Evolutionary conservation across 2,113 vertebrate genomes (phyloP).

Genomic region (Bufo bufo): DNA sequence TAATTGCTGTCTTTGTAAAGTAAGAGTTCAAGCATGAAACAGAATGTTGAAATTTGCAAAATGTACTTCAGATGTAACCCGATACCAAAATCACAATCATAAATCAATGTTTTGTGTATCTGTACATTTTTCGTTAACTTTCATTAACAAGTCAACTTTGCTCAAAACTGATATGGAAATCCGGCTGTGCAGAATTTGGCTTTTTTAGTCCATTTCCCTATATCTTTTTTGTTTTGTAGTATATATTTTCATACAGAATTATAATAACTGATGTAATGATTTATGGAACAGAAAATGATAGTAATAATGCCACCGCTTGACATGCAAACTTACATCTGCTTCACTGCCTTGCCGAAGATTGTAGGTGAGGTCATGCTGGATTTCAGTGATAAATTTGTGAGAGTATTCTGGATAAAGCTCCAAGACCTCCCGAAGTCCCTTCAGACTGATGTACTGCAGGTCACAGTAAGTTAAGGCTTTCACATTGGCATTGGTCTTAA

Average conservation of each 20-base stretch:
- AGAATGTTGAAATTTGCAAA: background rate
- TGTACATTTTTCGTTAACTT: background rate
- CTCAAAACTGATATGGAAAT: background rate
- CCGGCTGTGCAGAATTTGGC: background rate
- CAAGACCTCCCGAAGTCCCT: slow-evolving; percentile 79
- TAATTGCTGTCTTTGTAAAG: background rate
- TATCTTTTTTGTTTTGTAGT: background rate
- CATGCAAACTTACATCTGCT: slow-evolving; percentile 69
- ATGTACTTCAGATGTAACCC: background rate
- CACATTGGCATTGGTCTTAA: slow-evolving; percentile 83
- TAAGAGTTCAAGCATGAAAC: background rate
- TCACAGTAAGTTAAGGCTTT: slow-evolving; percentile 84
- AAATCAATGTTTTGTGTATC: background rate
- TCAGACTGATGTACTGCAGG: slow-evolving; percentile 82
- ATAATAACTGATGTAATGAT: background rate
- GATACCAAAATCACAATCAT: background rate
- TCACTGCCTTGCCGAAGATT: slow-evolving; percentile 79
- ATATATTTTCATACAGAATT: background rate
- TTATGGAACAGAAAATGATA: background rate
- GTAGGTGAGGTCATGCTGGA: slow-evolving; percentile 84
- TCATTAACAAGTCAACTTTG: background rate
- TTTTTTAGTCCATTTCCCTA: background rate
- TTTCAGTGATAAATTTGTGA: slow-evolving; percentile 81
- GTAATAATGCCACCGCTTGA: background rate
- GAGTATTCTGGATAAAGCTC: slow-evolving; percentile 81